A percentile compares a stretch with the other conserved stretches of the same genome.
Conservation (phyloP, 2,797 vertebrate species). For the Chrysolophus pictus region DNA sequence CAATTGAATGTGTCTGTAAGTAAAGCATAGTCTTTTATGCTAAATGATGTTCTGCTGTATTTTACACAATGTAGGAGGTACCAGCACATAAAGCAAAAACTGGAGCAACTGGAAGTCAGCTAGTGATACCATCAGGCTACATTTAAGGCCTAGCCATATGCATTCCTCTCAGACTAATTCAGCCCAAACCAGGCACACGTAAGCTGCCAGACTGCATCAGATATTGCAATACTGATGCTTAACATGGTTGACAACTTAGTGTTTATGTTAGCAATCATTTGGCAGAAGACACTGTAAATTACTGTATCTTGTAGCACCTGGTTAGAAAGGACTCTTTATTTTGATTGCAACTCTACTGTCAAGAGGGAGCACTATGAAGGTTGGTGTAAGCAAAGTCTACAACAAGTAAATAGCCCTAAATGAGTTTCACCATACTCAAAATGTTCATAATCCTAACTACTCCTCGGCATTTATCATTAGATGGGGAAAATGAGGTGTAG, state of each 20-base stretch:
- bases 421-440: background rate
- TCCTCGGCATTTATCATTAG: background rate
- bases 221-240: background rate
- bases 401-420: background rate
- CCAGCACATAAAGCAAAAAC: background rate
- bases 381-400: fast-evolving
- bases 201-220: background rate
- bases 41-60: background rate
- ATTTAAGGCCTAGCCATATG: background rate
- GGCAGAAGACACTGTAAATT: background rate
- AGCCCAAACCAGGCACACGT: background rate
- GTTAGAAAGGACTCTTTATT: background rate
- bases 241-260: background rate
- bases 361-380: background rate
- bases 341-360: background rate
- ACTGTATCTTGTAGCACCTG: background rate
- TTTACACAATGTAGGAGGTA: background rate
- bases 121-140: background rate
- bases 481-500: background rate
- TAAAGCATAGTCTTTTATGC: background rate
- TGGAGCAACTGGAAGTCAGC: background rate
- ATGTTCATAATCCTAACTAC: background rate
- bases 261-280: background rate
- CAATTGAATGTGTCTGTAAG: background rate
- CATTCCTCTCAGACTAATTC: background rate